phyloP scores from a whole-genome alignment of 2,888 invertebrate species.

The Melanargia galathea region DNA sequence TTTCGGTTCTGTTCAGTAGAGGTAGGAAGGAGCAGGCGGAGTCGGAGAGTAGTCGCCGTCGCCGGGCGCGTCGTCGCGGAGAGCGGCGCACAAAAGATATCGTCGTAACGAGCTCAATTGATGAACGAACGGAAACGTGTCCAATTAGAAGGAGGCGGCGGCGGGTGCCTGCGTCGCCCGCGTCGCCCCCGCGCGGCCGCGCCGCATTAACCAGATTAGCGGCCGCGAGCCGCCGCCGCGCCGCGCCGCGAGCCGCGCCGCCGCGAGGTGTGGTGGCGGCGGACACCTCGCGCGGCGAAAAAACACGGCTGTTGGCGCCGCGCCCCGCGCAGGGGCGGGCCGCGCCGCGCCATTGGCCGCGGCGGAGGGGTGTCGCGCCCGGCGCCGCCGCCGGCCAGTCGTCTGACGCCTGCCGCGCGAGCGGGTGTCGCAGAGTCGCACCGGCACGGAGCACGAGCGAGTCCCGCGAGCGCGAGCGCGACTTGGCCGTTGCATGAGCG shows the following conservation, averaged over 20 bases:
- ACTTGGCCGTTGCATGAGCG: conserved; percentile 80
- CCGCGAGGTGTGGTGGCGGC: conserved; percentile 73
- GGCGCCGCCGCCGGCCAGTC: conserved; percentile 81
- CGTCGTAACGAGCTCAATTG: conserved; percentile 80
- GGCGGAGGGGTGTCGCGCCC: conserved; percentile 80
- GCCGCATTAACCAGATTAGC: conserved; percentile 78
- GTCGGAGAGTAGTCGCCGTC: conserved; percentile 35
- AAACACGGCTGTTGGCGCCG: conserved; percentile 74
- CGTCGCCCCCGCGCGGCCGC: conserved; percentile 61
- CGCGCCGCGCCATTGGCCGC: conserved; percentile 72
- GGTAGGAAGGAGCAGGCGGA: no score
- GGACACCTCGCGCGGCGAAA: conserved; percentile 63
- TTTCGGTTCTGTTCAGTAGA: conserved; percentile 34
- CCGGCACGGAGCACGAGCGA: conserved; percentile 49
- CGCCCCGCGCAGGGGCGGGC: conserved; percentile 69
- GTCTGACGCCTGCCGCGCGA: conserved; percentile 79
- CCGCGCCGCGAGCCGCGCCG: conserved; percentile 68
- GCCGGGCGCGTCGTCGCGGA: conserved; percentile 10
- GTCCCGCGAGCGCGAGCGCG: conserved; percentile 62
- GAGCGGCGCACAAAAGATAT: conserved; percentile 64
- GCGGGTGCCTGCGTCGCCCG: conserved; percentile 61
- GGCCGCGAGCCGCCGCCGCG: conserved; percentile 56
- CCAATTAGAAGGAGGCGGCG: conserved; percentile 81
- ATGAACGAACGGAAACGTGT: conserved; percentile 80
- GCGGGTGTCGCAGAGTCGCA: conserved; percentile 72